Evolutionary conservation across 2,113 vertebrate genomes (phyloP), one percentile per base, ranked within the genome.

Genomic region (Pteropus alecto): DNA sequence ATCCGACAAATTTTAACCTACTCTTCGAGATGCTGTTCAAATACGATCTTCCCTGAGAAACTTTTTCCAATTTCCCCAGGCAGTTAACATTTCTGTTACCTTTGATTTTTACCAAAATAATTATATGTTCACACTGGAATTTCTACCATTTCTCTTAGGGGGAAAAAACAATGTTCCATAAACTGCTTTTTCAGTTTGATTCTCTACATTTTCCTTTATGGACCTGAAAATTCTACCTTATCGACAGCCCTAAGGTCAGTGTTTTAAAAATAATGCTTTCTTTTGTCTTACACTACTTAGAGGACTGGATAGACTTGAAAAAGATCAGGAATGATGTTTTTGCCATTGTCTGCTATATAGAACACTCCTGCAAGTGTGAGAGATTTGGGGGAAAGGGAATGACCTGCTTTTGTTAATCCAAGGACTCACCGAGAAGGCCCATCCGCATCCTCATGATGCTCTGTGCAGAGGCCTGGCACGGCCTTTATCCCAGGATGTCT

Each of bases 51-150:
- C 73, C 70, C 77, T 18, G n/a, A 56, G 33, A 89, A 43, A 41
- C 35, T 56, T 91, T 85, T 67, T 85, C 88, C 71, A 77, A 41
- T n/a, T 86, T 30, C 70, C 54, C 26, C 10, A 51, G 82, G 88
- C 61, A 56, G 76, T 65, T 96, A 87, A 78, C 63, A 71, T 63
- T 96, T 88, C 86, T 73, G 48, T 56, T 90, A 67, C 46, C 51
- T 93, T 91, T 76, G 60, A 73, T 87, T 97, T 97, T 94, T 86
- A 95, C 73, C 54, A 56, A 88, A 96, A 97, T 35, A 82, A 65
- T 58, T 81, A 85, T 85, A 94, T 78, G 65, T 82, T 93, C 77
- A 85, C 65, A 48, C 18, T 90, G 33, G 76, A 96, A 96, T 93
- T 30, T 94, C 68, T 68, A 46, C 48, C 28, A 8, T 81, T 97